Base-by-base conservation (phyloP, 2,113 vertebrate genomes). In the Antechinus stuartii region DNA sequence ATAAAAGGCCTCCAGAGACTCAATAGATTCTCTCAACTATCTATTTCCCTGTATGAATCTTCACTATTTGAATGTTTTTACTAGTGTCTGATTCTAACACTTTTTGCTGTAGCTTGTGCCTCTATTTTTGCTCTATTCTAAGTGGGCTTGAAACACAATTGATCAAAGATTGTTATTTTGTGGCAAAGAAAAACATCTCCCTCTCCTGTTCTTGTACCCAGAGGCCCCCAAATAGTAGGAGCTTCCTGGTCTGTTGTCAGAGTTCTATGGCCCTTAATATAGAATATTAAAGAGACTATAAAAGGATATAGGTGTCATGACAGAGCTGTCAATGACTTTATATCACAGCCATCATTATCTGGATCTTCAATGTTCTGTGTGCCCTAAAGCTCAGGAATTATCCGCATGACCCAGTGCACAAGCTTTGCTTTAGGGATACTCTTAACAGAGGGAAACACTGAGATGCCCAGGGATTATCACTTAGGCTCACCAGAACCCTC, bases 51-150 rank as follows among this genome's bases (percentile, higher is more conserved):
- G 57, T 61, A 61, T 94, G 56, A 89, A 26, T 27, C 23, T n/a
- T 12, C 23, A n/a, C 47, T 46, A 94, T 95, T 54, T 49, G 55
- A 54, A 94, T 94, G 96, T 55, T 42, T 90, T 95, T 96, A 94
- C 54, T 89, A 25, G 57, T 3, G 23, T 92, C 97, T 96, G 54
- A 96, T 90, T 93, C 27, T 7, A 94, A 56, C 94, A 61, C 3
- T 12, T n/a, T 91, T 93, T 84, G 54, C 92, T 91, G 22, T 25
- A 68, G 47, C 68, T 84, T 26, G 7, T 16, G 35, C 10, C 91
- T 52, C 92, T n/a, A 27, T 27, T 96, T 49, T 57, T 54, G 16
- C 2, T 26, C 22, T 24, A 89, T 16, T n/a, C n/a, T 49, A 76
- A 68, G 3, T 10, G 24, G 22, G 12, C 57, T 92, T 54, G 91